phyloP scores from a whole-genome alignment of 2,113 vertebrate species.

The Pantherophis guttatus region DNA sequence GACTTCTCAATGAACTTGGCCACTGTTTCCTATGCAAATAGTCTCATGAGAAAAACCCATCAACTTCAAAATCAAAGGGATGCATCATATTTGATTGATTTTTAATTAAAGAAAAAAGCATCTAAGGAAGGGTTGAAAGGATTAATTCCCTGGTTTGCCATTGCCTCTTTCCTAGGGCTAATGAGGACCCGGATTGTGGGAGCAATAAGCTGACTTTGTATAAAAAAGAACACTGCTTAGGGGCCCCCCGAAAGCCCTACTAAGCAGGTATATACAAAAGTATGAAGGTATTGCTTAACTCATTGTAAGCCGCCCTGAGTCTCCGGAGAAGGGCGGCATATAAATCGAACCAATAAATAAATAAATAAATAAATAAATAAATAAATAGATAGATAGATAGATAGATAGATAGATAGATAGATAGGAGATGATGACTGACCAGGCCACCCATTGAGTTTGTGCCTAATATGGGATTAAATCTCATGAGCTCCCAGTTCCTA shows the following conservation, averaged over 20 bases:
- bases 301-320: no score
- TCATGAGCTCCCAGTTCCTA: background rate
- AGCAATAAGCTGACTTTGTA: no score
- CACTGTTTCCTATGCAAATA: background rate
- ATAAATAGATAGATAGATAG: no score
- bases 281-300: no score
- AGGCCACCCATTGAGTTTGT: background rate
- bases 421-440: background rate
- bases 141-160: background rate
- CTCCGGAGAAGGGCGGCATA: no score
- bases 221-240: no score
- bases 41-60: constrained; percentile 34
- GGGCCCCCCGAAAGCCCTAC: no score
- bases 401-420: no score
- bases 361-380: no score
- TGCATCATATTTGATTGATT: constrained; percentile 61
- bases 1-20: background rate
- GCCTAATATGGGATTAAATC: background rate
- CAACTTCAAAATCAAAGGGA: constrained; percentile 39
- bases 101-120: constrained; percentile 71
- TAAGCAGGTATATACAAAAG: no score
- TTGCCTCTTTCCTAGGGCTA: background rate
- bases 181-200: no score
- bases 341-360: no score
- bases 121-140: constrained; percentile 66